These are phyloP conservation scores for Aspidapion aeneum DNA, from an alignment of 2,888 invertebrate species.

Conservation along the genomic window DNA sequence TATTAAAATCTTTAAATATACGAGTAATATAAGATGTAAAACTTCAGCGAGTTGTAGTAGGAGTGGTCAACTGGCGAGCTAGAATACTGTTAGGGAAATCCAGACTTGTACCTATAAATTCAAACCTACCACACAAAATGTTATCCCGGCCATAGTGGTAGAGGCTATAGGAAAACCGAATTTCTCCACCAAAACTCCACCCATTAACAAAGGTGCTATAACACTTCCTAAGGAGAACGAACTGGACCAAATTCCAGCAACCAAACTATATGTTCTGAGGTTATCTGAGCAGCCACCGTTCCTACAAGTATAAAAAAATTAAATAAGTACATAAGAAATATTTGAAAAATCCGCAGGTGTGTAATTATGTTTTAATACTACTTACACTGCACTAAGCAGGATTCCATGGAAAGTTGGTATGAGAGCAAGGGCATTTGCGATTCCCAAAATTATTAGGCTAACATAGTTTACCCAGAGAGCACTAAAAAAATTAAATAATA, in stretches of 20 bases:
- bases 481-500: conserved; percentile 49
- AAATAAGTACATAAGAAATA: too few relatives aligned
- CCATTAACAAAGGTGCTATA: conserved; percentile 63
- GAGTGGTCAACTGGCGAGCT: too few relatives aligned
- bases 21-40: too few relatives aligned
- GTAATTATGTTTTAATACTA: too few relatives aligned
- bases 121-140: conserved; percentile 58
- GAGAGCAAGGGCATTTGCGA: conserved; percentile 67
- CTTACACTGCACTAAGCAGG: conserved; percentile 71
- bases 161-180: conserved; percentile 68
- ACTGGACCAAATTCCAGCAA: conserved; percentile 73
- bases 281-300: conserved; percentile 65
- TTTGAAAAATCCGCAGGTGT: too few relatives aligned
- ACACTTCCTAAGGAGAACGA: conserved; percentile 75
- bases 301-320: too few relatives aligned
- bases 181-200: conserved; percentile 60
- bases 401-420: conserved; percentile 75
- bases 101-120: too few relatives aligned
- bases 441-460: conserved; percentile 63
- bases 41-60: too few relatives aligned
- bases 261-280: conserved; percentile 69
- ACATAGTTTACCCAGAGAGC: conserved; percentile 64
- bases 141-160: conserved; percentile 62
- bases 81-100: too few relatives aligned
- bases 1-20: too few relatives aligned